Percentiles rank a stretch among this genome's conserved stretches.
Conservation (phyloP, 2,888 invertebrate species). For the Lysandra coridon region DNA sequence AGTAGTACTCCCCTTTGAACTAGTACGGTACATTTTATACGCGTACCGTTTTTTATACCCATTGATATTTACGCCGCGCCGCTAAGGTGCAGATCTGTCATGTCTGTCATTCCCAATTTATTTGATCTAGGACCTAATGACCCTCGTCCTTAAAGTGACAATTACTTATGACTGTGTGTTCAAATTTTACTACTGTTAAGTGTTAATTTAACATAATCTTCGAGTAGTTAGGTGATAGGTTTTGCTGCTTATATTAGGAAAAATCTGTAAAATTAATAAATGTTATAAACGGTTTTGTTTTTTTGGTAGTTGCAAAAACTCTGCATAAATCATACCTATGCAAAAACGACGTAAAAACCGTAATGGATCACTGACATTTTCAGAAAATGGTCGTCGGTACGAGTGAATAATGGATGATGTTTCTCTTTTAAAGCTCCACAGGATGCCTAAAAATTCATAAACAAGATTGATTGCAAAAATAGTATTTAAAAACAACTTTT, state of each 20-base stretch:
- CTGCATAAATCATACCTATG: neutral
- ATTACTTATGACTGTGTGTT: neutral
- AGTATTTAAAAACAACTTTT: too few relatives aligned
- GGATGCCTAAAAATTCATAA: neutral
- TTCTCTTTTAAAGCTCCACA: neutral
- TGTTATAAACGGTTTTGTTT: neutral
- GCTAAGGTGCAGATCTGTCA: neutral
- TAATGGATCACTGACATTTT: neutral
- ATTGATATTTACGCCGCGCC: neutral
- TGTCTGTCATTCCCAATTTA: neutral
- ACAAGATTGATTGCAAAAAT: neutral
- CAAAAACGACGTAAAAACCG: neutral
- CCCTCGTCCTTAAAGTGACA: neutral
- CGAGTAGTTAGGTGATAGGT: too few relatives aligned
- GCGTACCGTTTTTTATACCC: neutral
- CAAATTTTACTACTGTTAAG: too few relatives aligned
- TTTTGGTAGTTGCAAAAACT: neutral
- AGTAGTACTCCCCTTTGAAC: slow-evolving; percentile 29
- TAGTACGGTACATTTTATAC: slow-evolving; percentile 10
- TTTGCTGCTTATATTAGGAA: too few relatives aligned
- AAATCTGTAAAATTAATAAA: too few relatives aligned
- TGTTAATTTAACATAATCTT: too few relatives aligned
- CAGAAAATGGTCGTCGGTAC: neutral
- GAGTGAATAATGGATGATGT: slow-evolving; percentile 2
- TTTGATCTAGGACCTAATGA: neutral